Percentiles rank a stretch among this genome's conserved stretches.
phyloP scores from a whole-genome alignment of 2,113 vertebrate species.

The Pyxicephalus adspersus region DNA sequence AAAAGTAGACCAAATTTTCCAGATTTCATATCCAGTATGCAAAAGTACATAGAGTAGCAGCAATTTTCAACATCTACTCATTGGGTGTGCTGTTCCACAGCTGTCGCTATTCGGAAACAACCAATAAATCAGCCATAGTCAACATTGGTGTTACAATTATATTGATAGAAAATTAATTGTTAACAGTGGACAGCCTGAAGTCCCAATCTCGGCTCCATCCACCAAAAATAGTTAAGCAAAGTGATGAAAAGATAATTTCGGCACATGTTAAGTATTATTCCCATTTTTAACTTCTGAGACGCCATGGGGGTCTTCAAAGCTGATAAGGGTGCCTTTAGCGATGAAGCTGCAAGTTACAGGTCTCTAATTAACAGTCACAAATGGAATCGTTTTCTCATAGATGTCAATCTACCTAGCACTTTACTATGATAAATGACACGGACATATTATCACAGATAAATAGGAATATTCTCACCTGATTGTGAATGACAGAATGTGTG shows the following conservation, averaged over 20 bases:
- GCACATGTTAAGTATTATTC: constrained; percentile 24
- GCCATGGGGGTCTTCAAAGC: background rate
- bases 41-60: no score
- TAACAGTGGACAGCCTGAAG: constrained; percentile 5
- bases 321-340: background rate
- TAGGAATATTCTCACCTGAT: constrained; percentile 39
- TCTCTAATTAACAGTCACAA: constrained; percentile 49
- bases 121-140: no score
- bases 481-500: constrained; percentile 46
- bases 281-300: constrained; percentile 38
- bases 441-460: constrained; percentile 50
- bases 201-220: background rate
- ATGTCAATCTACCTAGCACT: constrained; percentile 51
- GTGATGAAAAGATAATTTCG: constrained; percentile 2
- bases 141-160: no score
- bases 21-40: no score
- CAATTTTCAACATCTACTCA: no score
- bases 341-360: constrained; percentile 40
- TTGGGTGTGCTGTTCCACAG: no score
- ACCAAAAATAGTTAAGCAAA: background rate
- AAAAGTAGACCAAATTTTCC: no score
- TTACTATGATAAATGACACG: constrained; percentile 31
- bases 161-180: background rate
- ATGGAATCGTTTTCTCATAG: constrained; percentile 40
- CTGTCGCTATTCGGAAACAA: no score